These are phyloP conservation scores for Pseudomyrmex cubaensis DNA, from an alignment of 1,140 invertebrate genomes.

Conservation along the genomic window DNA sequence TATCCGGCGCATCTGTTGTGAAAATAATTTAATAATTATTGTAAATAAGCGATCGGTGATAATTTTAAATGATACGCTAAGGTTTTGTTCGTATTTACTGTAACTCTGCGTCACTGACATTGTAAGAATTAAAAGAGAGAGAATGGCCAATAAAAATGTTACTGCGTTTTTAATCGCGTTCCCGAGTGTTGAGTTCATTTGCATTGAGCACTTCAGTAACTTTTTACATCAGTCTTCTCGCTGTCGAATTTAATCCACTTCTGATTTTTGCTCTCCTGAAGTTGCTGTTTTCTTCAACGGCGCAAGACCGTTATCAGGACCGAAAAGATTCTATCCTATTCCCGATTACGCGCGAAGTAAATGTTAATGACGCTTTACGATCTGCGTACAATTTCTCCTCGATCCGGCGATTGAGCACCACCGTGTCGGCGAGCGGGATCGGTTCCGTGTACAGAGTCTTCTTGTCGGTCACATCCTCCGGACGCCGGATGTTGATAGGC, in stretches of 20 bases:
- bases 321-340: slow-evolving; percentile 24
- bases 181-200: neutral
- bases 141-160: slow-evolving; percentile 64
- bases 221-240: neutral
- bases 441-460: slow-evolving; percentile 80
- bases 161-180: slow-evolving; percentile 44
- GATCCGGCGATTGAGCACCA: slow-evolving; percentile 82
- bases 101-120: slow-evolving; percentile 41
- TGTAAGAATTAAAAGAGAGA: slow-evolving; percentile 39
- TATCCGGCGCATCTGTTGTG: slow-evolving; percentile 30
- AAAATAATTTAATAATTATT: slow-evolving; percentile 47
- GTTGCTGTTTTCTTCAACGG: neutral
- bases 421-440: slow-evolving; percentile 80
- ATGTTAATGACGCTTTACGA: slow-evolving; percentile 72
- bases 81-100: slow-evolving; percentile 20
- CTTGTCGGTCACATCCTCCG: slow-evolving; percentile 71
- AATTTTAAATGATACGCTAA: slow-evolving; percentile 53
- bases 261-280: neutral
- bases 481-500: slow-evolving; percentile 76
- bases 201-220: neutral
- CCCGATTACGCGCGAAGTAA: slow-evolving; percentile 76
- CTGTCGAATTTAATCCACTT: neutral
- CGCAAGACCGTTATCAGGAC: neutral
- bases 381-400: slow-evolving; percentile 80
- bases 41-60: slow-evolving; percentile 54